Evolutionary conservation across 2,888 invertebrate species (phyloP).

Genomic region (Erebia ligea): DNA sequence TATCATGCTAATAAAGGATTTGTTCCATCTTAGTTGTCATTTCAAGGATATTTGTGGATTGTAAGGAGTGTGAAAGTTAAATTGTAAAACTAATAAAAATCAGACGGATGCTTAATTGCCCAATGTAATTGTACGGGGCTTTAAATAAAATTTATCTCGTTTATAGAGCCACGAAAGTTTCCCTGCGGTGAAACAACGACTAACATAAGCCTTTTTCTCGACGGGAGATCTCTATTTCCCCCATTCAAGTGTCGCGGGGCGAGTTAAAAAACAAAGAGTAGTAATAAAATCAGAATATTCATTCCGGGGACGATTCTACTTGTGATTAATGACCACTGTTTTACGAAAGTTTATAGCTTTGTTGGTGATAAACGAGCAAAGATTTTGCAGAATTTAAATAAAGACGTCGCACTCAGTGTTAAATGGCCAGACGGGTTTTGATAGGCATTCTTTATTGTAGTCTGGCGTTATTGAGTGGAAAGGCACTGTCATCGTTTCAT

Average conservation of each 20-base stretch:
- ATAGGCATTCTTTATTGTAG: neutral
- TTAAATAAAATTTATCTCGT: slow-evolving; percentile 16
- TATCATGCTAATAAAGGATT: neutral
- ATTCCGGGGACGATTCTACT: slow-evolving; percentile 25
- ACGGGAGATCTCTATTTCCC: slow-evolving; percentile 18
- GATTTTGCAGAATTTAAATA: slow-evolving; percentile 24
- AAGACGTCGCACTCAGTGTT: slow-evolving; percentile 4
- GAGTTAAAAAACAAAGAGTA: slow-evolving; percentile 27
- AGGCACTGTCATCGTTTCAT: neutral
- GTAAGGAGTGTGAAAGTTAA: neutral
- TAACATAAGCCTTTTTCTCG: slow-evolving; percentile 23
- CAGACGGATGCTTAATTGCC: neutral
- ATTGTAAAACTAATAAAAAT: neutral
- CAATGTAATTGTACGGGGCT: neutral
- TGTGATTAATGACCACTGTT: slow-evolving; percentile 33
- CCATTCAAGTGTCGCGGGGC: slow-evolving; percentile 27
- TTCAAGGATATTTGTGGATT: neutral
- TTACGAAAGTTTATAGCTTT: slow-evolving; percentile 23
- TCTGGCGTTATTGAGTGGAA: neutral
- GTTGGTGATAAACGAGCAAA: slow-evolving; percentile 38
- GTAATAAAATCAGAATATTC: slow-evolving; percentile 35
- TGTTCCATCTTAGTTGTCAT: neutral
- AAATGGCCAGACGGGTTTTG: slow-evolving; percentile 6
- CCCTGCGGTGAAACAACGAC: slow-evolving; percentile 15
- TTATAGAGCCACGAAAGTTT: slow-evolving; percentile 17